Evolutionary conservation across 2,888 invertebrate species (phyloP).

Genomic region (Drosophila affinis): DNA sequence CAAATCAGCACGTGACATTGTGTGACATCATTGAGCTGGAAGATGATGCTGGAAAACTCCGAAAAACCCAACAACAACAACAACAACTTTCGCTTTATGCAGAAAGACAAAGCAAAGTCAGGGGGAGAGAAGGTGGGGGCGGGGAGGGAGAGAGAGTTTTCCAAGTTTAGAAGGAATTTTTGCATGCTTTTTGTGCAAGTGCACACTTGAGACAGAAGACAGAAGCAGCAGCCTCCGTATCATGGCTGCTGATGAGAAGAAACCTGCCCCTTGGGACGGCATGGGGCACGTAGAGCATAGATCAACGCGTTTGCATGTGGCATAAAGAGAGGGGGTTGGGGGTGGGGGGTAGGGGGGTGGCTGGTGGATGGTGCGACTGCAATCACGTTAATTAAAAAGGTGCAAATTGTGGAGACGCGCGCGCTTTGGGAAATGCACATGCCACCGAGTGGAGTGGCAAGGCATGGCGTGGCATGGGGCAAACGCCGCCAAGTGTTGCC

Average conservation of each 20-base stretch:
- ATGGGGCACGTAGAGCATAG: constrained; percentile 81
- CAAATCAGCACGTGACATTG: constrained; percentile 77
- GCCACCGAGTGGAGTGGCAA: constrained; percentile 17
- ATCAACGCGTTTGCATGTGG: constrained; percentile 64
- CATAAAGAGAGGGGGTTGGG: not conserved
- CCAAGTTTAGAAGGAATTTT: constrained; percentile 20
- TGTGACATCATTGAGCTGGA: constrained; percentile 78
- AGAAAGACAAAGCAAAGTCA: constrained; percentile 60
- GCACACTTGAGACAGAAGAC: constrained; percentile 70
- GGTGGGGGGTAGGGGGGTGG: too few species aligned
- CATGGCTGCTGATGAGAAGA: constrained; percentile 25
- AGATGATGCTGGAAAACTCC: constrained; percentile 59
- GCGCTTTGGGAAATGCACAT: constrained; percentile 68
- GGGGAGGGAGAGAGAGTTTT: not conserved
- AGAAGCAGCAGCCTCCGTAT: constrained; percentile 7
- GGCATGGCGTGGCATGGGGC: too few species aligned
- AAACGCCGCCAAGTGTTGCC: constrained; percentile 66
- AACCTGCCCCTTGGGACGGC: constrained; percentile 36
- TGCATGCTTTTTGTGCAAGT: constrained; percentile 61
- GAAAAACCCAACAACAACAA: constrained; percentile 55
- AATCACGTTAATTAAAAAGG: constrained; percentile 83
- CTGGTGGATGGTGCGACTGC: constrained; percentile 58
- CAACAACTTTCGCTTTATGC: constrained; percentile 70
- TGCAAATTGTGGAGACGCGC: constrained; percentile 79
- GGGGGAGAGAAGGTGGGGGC: not conserved